phyloP scores from a whole-genome alignment of 2,888 invertebrate genomes.

The Gymnocheta viridis region DNA sequence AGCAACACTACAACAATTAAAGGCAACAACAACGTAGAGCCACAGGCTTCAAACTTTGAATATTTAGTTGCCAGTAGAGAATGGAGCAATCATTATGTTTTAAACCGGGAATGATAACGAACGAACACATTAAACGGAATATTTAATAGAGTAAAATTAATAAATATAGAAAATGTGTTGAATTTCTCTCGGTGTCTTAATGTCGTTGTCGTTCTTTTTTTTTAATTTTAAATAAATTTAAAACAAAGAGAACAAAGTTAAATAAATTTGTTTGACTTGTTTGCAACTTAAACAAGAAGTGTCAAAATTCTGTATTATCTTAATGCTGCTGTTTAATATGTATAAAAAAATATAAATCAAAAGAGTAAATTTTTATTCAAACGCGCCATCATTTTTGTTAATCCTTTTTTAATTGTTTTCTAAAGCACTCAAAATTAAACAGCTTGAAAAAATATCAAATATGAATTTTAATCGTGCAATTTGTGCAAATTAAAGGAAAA shows the following conservation, averaged over 20 bases:
- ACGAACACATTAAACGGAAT: conserved; percentile 63
- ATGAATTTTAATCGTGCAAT: conserved; percentile 61
- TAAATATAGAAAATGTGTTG: not conserved
- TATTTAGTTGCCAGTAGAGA: conserved; percentile 42
- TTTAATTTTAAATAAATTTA: conserved; percentile 3
- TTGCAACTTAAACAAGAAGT: not conserved
- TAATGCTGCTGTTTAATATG: not conserved
- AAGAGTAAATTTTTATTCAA: conserved; percentile 1
- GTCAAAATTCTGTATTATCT: not conserved
- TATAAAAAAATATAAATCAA: not conserved
- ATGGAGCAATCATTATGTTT: conserved; percentile 62
- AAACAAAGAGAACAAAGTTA: conserved; percentile 1
- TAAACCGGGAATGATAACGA: conserved; percentile 63
- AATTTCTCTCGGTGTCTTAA: not conserved
- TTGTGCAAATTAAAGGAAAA: conserved; percentile 36
- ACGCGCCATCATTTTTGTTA: conserved; percentile 38
- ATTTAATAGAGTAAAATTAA: conserved; percentile 12
- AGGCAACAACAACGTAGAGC: conserved; percentile 5
- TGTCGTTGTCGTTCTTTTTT: not conserved
- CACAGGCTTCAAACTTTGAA: conserved; percentile 60
- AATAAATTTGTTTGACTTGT: not conserved
- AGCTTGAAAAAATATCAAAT: conserved; percentile 46
- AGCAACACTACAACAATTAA: conserved; percentile 9
- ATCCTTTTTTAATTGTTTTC: conserved; percentile 18
- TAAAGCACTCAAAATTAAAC: conserved; percentile 27